phyloP scores from a whole-genome alignment of 1,140 invertebrate species.

The Tenebrio molitor region DNA sequence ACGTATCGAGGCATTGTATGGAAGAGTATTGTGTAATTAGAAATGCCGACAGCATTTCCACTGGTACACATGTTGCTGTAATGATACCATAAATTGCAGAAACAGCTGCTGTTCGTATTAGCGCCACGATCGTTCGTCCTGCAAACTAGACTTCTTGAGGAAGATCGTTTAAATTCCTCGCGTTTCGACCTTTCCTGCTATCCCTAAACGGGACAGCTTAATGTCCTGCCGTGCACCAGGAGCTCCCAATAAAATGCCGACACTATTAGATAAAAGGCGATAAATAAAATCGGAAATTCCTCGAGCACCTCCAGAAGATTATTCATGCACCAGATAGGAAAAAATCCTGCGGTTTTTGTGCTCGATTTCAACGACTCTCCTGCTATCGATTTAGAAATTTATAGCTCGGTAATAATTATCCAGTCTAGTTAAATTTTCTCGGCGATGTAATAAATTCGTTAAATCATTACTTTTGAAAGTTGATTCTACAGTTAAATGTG shows the following conservation, averaged over 20 bases:
- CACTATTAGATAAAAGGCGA: neutral
- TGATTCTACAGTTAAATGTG: conserved; percentile 42
- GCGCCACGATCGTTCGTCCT: conserved; percentile 26
- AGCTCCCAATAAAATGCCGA: neutral
- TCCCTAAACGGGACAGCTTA: conserved; percentile 33
- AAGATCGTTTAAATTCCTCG: conserved; percentile 27
- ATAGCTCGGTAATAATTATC: conserved; percentile 7
- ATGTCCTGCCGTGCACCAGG: neutral
- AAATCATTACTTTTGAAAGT: conserved; percentile 48
- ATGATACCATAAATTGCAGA: conserved; percentile 36
- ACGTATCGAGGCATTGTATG: conserved; percentile 36
- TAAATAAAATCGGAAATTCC: neutral
- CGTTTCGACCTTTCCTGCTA: conserved; percentile 25
- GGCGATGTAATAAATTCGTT: conserved; percentile 38
- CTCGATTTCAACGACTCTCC: neutral
- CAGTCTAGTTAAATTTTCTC: conserved; percentile 31
- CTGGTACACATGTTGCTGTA: conserved; percentile 38
- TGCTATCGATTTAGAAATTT: conserved; percentile 17
- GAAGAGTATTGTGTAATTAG: conserved; percentile 37
- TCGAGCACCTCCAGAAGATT: neutral
- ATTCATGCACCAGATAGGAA: neutral
- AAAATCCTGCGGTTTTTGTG: neutral
- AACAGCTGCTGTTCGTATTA: conserved; percentile 35
- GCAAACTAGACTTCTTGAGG: conserved; percentile 35
- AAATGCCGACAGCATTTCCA: conserved; percentile 38